Evolutionary conservation across 2,888 invertebrate genomes (phyloP).

Genomic region (Cheilosia impressa): DNA sequence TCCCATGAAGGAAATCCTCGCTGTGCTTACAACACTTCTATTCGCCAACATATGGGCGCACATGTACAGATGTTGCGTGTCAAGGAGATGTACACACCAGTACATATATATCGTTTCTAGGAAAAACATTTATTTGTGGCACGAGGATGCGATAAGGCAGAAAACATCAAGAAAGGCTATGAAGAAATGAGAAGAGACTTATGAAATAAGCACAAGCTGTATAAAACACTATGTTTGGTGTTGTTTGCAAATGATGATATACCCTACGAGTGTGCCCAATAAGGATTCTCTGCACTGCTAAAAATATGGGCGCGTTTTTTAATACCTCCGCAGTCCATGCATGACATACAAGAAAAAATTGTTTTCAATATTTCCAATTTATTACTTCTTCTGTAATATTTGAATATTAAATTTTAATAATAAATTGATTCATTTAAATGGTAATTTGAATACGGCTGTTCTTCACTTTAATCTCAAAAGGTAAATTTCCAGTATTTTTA

Average conservation of each 20-base stretch:
- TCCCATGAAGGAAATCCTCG: slow-evolving; percentile 73
- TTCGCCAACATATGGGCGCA: slow-evolving; percentile 61
- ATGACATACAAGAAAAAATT: too few relatives aligned
- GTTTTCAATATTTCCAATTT: too few relatives aligned
- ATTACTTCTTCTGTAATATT: too few relatives aligned
- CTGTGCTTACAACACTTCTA: slow-evolving; percentile 70
- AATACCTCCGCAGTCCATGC: too few relatives aligned
- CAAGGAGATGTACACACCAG: slow-evolving; percentile 38
- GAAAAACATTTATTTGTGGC: slow-evolving; percentile 52
- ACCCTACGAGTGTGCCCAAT: background rate
- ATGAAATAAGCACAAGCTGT: slow-evolving; percentile 6
- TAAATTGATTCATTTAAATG: too few relatives aligned
- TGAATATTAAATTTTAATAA: too few relatives aligned
- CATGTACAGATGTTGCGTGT: slow-evolving; percentile 68
- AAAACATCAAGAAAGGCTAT: slow-evolving; percentile 52
- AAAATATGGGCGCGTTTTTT: too few relatives aligned
- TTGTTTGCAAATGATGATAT: background rate
- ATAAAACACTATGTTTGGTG: slow-evolving; percentile 14
- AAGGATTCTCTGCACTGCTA: too few relatives aligned
- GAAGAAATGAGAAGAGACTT: background rate
- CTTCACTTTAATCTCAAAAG: too few relatives aligned
- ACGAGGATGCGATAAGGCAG: slow-evolving; percentile 47
- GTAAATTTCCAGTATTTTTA: too few relatives aligned
- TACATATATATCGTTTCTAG: slow-evolving; percentile 51
- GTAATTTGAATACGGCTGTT: too few relatives aligned